Percentiles rank a stretch among this genome's conserved stretches.
Conservation (phyloP, 2,113 vertebrate species). For the Aspidoscelis tigris region DNA sequence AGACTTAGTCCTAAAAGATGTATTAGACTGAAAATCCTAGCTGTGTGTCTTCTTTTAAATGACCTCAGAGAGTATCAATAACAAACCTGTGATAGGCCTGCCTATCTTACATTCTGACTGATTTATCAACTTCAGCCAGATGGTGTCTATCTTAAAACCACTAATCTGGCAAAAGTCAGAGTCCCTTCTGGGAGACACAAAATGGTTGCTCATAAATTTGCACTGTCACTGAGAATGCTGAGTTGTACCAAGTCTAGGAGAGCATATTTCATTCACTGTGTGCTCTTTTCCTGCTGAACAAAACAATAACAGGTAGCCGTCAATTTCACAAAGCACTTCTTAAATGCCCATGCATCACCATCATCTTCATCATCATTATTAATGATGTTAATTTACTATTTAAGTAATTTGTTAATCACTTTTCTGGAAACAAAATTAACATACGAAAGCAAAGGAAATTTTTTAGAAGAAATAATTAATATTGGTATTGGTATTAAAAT, state of each 20-base stretch:
- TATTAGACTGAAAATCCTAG: neutral
- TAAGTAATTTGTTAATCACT: too few relatives aligned
- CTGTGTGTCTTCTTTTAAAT: neutral
- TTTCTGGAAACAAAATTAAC: too few relatives aligned
- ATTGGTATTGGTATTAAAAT: too few relatives aligned
- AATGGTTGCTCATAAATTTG: slow-evolving; percentile 38
- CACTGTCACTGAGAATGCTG: slow-evolving; percentile 33
- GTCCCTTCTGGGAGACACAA: slow-evolving; percentile 42
- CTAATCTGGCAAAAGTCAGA: slow-evolving; percentile 37
- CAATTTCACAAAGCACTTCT: slow-evolving; percentile 47
- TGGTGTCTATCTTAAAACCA: slow-evolving; percentile 20
- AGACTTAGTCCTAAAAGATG: neutral
- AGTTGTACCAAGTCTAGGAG: slow-evolving; percentile 3
- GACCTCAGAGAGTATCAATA: neutral
- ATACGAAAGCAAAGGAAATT: too few relatives aligned
- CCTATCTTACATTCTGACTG: slow-evolving; percentile 26
- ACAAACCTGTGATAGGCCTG: neutral
- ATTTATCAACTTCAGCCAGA: slow-evolving; percentile 20
- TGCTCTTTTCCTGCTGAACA: slow-evolving; percentile 20
- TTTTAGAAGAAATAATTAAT: too few relatives aligned
- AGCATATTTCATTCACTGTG: slow-evolving; percentile 17
- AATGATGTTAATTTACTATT: neutral
- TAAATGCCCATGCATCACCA: slow-evolving; percentile 10
- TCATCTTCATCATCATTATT: slow-evolving; percentile 12
- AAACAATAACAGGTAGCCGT: slow-evolving; percentile 29